phyloP scores from a whole-genome alignment of 2,888 invertebrate species.

The Orthonevra nobilis region DNA sequence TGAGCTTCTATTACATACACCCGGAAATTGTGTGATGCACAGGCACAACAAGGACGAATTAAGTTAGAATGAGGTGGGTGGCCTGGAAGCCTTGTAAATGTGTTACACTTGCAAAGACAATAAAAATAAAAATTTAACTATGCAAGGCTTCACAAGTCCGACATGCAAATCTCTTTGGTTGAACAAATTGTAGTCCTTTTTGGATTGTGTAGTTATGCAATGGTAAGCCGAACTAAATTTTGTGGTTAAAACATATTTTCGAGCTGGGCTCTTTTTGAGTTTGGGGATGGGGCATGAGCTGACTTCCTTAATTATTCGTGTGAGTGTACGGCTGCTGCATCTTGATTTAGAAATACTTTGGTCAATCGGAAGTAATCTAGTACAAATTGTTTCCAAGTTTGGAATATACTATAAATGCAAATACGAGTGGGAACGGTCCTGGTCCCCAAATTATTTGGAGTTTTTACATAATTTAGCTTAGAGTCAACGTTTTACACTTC shows the following conservation, averaged over 20 bases:
- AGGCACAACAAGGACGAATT: too few species aligned
- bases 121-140: slow-evolving; percentile 23
- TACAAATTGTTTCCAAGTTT: too few species aligned
- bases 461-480: too few species aligned
- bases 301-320: slow-evolving; percentile 6
- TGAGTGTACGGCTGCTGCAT: slow-evolving; percentile 21
- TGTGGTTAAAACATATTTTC: slow-evolving; percentile 20
- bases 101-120: slow-evolving; percentile 30
- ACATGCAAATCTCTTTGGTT: slow-evolving; percentile 27
- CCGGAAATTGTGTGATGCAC: slow-evolving; percentile 64
- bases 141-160: slow-evolving; percentile 36
- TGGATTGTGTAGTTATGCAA: slow-evolving; percentile 26
- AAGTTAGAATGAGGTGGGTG: background rate
- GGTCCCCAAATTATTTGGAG: too few species aligned
- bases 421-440: too few species aligned
- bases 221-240: slow-evolving; percentile 37
- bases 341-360: slow-evolving; percentile 61
- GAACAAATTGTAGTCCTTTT: slow-evolving; percentile 27
- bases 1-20: slow-evolving; percentile 15
- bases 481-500: too few species aligned
- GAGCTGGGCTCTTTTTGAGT: background rate
- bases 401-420: too few species aligned
- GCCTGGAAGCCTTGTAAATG: background rate
- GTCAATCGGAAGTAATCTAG: slow-evolving; percentile 52
- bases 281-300: background rate